phyloP scores from a whole-genome alignment of 2,113 vertebrate species.

The Vulpes ferrilata region DNA sequence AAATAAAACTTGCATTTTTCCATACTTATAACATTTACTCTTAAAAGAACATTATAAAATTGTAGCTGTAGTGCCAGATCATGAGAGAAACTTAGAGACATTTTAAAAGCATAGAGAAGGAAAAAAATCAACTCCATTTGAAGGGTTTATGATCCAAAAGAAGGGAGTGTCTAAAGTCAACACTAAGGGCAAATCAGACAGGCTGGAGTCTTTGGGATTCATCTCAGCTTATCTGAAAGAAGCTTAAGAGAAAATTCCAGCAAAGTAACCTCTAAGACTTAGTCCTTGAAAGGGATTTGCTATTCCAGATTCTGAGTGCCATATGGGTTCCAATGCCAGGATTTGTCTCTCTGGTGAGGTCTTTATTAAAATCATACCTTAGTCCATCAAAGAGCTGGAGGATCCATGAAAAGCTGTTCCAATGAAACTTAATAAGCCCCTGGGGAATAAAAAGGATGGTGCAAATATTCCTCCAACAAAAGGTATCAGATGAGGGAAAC shows the following conservation, averaged over 20 bases:
- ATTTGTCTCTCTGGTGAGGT: background rate
- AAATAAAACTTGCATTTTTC: slow-evolving; percentile 50
- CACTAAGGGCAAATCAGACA: background rate
- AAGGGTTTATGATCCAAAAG: background rate
- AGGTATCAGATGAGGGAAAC: background rate
- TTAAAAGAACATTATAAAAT: slow-evolving; percentile 24
- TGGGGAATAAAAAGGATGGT: background rate
- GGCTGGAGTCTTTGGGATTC: background rate
- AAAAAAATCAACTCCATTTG: background rate
- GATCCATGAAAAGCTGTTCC: background rate
- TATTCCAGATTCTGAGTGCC: slow-evolving; percentile 9
- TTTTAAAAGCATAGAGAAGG: background rate
- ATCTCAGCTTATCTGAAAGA: background rate
- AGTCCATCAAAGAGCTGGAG: background rate
- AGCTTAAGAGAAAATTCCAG: background rate
- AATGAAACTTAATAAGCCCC: background rate
- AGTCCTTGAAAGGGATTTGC: background rate
- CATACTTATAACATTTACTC: background rate
- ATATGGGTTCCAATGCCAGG: background rate
- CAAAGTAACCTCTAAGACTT: background rate
- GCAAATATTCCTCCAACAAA: background rate
- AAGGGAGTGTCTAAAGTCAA: background rate
- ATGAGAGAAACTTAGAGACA: background rate
- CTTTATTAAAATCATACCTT: slow-evolving; percentile 50
- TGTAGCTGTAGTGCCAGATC: background rate